A percentile compares a stretch with the other conserved stretches of the same genome.
Evolutionary conservation across 1,140 invertebrate species (phyloP).

Genomic region (Hylyphantes graminicola): DNA sequence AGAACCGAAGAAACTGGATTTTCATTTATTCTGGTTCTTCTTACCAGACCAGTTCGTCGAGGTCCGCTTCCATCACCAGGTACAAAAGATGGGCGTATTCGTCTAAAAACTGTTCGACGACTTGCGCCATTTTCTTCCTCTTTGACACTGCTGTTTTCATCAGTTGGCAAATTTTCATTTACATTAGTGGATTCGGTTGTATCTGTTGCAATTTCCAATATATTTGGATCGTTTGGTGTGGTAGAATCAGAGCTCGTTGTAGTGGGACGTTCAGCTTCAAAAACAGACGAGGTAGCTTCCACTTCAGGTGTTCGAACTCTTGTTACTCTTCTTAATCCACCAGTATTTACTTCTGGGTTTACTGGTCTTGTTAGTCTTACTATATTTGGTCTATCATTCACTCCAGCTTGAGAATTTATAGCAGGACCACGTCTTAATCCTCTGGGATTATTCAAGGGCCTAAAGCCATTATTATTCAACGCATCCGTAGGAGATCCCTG

Average conservation of each 20-base stretch:
- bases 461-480: slow-evolving; percentile 10
- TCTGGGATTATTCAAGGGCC: slow-evolving; percentile 20
- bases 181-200: background rate
- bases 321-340: slow-evolving; percentile 33
- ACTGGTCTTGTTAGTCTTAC: slow-evolving; percentile 52
- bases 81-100: slow-evolving; percentile 44
- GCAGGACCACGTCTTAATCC: slow-evolving; percentile 34
- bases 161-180: background rate
- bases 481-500: slow-evolving; percentile 1
- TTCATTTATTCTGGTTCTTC: slow-evolving; percentile 47
- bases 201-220: background rate
- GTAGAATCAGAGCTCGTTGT: background rate
- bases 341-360: slow-evolving; percentile 1
- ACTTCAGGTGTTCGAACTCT: slow-evolving; percentile 9
- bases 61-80: slow-evolving; percentile 52
- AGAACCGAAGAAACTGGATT: background rate
- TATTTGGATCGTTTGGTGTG: background rate
- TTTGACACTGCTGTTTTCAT: background rate
- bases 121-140: slow-evolving; percentile 5
- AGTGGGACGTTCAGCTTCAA: slow-evolving; percentile 18
- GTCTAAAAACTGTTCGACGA: slow-evolving; percentile 34
- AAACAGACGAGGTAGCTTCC: background rate
- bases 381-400: slow-evolving; percentile 13
- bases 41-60: slow-evolving; percentile 32
- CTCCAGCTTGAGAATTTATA: background rate